Percentiles rank a stretch among this genome's conserved stretches.
Evolutionary conservation across 1,140 invertebrate genomes (phyloP).

Genomic region (Dendrolimus kikuchii): DNA sequence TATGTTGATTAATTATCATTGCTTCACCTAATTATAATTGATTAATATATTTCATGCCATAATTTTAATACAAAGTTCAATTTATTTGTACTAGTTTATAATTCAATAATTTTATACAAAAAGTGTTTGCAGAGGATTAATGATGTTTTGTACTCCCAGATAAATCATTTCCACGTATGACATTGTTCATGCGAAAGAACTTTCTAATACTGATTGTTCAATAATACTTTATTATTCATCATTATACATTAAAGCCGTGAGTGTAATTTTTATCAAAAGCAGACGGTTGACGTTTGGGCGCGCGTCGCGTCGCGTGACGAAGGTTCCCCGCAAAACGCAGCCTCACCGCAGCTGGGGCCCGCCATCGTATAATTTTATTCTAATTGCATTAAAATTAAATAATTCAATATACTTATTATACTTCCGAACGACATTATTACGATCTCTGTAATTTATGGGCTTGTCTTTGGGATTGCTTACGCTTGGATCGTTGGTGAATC

Average conservation of each 20-base stretch:
- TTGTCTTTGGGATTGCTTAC: no score
- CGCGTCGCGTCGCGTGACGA: slow-evolving; percentile 4
- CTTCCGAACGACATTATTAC: slow-evolving; percentile 1
- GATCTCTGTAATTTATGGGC: slow-evolving; percentile 1
- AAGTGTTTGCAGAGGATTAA: no score
- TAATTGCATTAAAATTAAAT: slow-evolving; percentile 9
- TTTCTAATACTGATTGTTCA: background rate
- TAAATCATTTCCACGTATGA: no score
- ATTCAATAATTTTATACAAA: no score
- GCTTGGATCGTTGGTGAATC: no score
- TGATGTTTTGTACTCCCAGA: no score
- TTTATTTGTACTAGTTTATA: no score
- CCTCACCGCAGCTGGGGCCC: slow-evolving; percentile 10
- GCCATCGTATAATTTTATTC: slow-evolving; percentile 13
- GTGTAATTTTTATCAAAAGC: slow-evolving; percentile 3
- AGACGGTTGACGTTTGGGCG: slow-evolving; percentile 3
- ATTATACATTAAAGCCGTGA: background rate
- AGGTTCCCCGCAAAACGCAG: slow-evolving; percentile 13
- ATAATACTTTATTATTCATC: background rate
- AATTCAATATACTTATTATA: slow-evolving; percentile 3
- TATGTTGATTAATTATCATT: no score
- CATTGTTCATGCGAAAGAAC: background rate
- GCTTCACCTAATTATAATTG: no score
- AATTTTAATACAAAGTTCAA: no score
- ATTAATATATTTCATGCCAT: no score